phyloP scores from a whole-genome alignment of 2,797 vertebrate species.

The Brotogeris chrysoptera region DNA sequence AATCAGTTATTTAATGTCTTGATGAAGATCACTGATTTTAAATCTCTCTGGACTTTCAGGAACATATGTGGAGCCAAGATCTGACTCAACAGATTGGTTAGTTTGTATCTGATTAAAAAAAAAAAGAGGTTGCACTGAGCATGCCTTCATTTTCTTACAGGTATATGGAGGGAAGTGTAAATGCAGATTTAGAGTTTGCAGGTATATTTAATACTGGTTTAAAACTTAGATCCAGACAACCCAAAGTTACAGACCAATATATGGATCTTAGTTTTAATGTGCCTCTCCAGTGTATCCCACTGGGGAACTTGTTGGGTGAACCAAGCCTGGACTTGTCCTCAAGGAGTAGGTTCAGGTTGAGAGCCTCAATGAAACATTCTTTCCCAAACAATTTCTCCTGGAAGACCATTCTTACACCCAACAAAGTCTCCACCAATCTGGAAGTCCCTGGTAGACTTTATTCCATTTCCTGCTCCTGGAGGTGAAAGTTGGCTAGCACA shows the following conservation, averaged over 20 bases:
- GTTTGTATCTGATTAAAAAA: neutral
- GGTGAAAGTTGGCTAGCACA: neutral
- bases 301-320: neutral
- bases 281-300: neutral
- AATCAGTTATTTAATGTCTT: neutral
- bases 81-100: neutral
- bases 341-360: neutral
- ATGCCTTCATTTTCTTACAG: neutral
- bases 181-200: neutral
- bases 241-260: neutral
- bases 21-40: neutral
- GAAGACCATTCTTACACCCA: neutral
- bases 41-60: neutral
- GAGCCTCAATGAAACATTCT: neutral
- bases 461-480: neutral
- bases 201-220: neutral
- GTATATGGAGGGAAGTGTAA: neutral
- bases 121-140: neutral
- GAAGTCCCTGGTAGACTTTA: neutral
- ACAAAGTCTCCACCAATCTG: neutral
- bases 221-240: neutral
- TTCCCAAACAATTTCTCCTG: neutral
- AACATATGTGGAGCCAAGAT: neutral
- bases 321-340: neutral
- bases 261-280: neutral